Percentiles rank a stretch among this genome's conserved stretches.
Conservation (phyloP, 2,797 vertebrate genomes). For the Myotis myotis region DNA sequence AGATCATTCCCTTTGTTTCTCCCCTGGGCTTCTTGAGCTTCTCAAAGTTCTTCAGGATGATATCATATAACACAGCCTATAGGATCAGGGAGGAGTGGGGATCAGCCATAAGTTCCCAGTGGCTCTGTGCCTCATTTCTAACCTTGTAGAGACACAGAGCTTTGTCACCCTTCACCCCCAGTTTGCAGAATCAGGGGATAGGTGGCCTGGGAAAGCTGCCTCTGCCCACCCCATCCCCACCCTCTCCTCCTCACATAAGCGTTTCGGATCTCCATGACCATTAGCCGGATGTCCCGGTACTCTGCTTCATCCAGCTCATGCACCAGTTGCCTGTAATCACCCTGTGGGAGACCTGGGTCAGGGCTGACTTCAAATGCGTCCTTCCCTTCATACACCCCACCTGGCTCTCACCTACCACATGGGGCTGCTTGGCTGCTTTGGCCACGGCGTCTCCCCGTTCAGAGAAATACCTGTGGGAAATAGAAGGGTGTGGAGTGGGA, state of each 20-base stretch:
- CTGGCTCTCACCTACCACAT: slow-evolving; percentile 89
- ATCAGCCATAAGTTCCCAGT: neutral
- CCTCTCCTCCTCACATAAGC: slow-evolving; percentile 87
- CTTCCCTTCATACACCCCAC: neutral
- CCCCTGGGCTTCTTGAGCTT: slow-evolving; percentile 95
- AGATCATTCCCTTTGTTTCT: slow-evolving; percentile 93
- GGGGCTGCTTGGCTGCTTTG: slow-evolving; percentile 91
- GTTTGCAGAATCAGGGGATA: neutral
- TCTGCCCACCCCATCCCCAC: neutral
- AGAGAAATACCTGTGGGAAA: slow-evolving; percentile 88
- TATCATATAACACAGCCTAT: slow-evolving; percentile 92
- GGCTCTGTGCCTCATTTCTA: slow-evolving; percentile 25
- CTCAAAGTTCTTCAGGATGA: slow-evolving; percentile 93
- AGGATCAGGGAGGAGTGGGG: neutral
- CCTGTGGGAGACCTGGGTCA: slow-evolving; percentile 81
- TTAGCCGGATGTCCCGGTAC: slow-evolving; percentile 90
- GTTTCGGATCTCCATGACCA: slow-evolving; percentile 90
- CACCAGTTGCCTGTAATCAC: slow-evolving; percentile 92
- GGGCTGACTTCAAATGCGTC: neutral
- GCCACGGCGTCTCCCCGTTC: slow-evolving; percentile 93
- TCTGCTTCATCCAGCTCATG: slow-evolving; percentile 92
- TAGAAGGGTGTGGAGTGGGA: neutral
- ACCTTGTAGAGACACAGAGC: neutral
- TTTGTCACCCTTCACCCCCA: slow-evolving; percentile 34
- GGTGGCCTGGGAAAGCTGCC: slow-evolving; percentile 12